phyloP scores from a whole-genome alignment of 2,113 vertebrate species.

The Hippotragus niger region DNA sequence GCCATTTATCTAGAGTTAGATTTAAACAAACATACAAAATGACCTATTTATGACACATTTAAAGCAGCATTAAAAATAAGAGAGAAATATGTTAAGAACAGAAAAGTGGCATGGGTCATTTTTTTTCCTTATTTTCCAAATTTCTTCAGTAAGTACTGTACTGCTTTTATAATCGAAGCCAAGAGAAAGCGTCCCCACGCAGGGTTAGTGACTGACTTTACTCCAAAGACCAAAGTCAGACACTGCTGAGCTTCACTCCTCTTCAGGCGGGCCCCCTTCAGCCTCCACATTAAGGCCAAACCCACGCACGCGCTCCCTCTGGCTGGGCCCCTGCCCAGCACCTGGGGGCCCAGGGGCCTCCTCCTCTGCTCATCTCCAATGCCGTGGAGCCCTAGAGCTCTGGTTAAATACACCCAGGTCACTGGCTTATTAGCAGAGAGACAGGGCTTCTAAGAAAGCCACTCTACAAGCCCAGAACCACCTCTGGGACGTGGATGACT shows the following conservation, averaged over 20 bases:
- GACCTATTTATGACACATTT: background rate
- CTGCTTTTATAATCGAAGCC: background rate
- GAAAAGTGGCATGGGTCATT: background rate
- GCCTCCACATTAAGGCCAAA: too few relatives aligned
- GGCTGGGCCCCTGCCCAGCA: background rate
- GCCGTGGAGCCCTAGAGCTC: background rate
- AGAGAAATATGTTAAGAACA: background rate
- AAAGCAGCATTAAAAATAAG: background rate
- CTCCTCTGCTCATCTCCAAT: background rate
- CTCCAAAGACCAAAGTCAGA: background rate
- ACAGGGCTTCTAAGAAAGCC: background rate
- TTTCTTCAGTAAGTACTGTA: background rate
- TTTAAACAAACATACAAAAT: background rate
- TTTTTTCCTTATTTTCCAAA: background rate
- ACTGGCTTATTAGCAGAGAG: background rate
- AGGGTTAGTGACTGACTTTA: background rate
- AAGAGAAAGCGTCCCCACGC: background rate
- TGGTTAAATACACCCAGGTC: background rate
- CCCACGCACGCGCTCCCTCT: too few relatives aligned
- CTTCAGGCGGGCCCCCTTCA: background rate
- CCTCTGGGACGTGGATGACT: background rate
- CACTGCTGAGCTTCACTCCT: background rate
- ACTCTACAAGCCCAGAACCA: background rate
- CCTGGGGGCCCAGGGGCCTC: background rate
- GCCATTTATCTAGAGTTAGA: background rate